phyloP scores from a whole-genome alignment of 2,888 invertebrate genomes.

The Dugesia japonica region DNA sequence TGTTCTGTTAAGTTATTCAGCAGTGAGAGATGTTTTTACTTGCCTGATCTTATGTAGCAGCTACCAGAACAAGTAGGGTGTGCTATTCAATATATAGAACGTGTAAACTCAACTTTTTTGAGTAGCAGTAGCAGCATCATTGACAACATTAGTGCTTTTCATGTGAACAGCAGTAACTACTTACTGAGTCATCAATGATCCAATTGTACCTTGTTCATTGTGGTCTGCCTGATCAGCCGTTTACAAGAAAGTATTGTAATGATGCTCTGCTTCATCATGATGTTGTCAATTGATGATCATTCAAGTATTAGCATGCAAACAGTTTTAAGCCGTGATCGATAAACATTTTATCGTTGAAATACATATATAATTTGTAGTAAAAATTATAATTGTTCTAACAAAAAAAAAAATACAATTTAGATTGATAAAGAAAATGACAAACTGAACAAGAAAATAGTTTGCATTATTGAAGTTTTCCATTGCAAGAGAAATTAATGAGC shows the following conservation, averaged over 20 bases:
- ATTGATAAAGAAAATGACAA: background rate
- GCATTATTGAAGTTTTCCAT: too few relatives aligned
- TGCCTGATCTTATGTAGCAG: background rate
- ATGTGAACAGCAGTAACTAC: background rate
- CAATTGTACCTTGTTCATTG: conserved; percentile 6
- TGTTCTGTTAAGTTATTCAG: background rate
- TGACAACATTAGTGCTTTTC: conserved; percentile 11
- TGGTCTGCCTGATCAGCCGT: conserved; percentile 15
- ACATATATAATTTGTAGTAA: too few relatives aligned
- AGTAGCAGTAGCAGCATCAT: conserved; percentile 1
- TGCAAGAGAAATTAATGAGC: background rate
- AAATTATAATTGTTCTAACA: too few relatives aligned
- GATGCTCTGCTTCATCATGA: background rate
- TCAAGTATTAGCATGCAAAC: conserved; percentile 7
- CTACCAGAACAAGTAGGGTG: conserved; percentile 9
- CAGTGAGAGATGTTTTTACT: conserved; percentile 20
- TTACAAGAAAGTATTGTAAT: background rate
- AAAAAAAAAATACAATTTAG: background rate
- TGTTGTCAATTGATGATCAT: conserved; percentile 9
- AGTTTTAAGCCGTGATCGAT: background rate
- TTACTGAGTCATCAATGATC: conserved; percentile 3
- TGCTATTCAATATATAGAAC: background rate
- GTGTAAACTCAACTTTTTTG: conserved; percentile 7
- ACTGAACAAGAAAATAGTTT: background rate
- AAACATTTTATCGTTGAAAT: background rate